Percentiles rank a stretch among this genome's conserved stretches.
These are phyloP conservation scores for Peromyscus attwateri DNA, from an alignment of 2,797 vertebrate genomes.

Conservation along the genomic window DNA sequence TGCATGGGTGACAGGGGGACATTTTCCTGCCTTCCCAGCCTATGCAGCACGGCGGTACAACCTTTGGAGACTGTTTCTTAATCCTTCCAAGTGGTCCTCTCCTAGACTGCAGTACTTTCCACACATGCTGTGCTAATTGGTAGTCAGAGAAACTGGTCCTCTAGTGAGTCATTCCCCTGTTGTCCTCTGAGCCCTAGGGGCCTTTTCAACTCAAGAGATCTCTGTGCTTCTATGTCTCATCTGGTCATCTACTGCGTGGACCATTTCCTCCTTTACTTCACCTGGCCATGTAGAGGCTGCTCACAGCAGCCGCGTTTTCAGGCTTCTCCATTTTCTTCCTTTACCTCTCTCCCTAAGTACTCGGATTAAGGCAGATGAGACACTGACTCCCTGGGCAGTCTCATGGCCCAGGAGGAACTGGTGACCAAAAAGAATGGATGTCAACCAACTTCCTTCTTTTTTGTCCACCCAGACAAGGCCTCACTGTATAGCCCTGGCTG, in stretches of 20 bases:
- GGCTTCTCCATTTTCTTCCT: not conserved
- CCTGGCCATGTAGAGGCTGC: not conserved
- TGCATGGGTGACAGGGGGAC: not conserved
- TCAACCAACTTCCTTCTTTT: not conserved
- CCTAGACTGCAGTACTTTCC: not conserved
- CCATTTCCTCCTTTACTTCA: not conserved
- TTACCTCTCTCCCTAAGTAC: not conserved
- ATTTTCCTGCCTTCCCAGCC: not conserved
- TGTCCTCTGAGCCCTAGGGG: not conserved
- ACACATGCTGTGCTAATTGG: not conserved
- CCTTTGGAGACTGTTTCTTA: not conserved
- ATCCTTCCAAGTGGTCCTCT: not conserved
- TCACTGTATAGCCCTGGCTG: not conserved
- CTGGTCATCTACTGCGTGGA: not conserved
- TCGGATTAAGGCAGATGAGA: not conserved
- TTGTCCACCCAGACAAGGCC: not conserved
- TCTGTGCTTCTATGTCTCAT: not conserved
- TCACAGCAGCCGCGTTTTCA: rapidly evolving
- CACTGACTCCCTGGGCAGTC: not conserved
- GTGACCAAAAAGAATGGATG: not conserved
- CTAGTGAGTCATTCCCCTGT: too few relatives aligned
- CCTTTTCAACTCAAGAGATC: not conserved
- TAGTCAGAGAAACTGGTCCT: not conserved
- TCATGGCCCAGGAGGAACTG: not conserved
- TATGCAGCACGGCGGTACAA: not conserved